A percentile compares a stretch with the other conserved stretches of the same genome.
These are phyloP conservation scores for Melanotus villosus DNA, from an alignment of 2,888 invertebrate species.

Conservation along the genomic window DNA sequence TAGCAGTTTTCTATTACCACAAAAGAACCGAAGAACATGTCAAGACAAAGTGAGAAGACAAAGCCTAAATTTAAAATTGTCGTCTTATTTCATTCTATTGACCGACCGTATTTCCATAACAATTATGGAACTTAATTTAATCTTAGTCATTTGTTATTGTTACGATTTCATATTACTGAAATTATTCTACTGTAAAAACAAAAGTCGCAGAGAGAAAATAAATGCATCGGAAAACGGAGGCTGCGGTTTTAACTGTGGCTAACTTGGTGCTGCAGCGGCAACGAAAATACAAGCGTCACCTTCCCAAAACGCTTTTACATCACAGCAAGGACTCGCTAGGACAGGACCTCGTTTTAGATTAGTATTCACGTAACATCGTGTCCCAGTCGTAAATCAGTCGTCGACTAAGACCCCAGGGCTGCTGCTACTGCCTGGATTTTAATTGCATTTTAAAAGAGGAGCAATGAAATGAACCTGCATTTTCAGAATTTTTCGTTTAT, in stretches of 20 bases:
- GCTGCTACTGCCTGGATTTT: slow-evolving; percentile 33
- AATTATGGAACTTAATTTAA: too few species aligned
- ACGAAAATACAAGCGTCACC: slow-evolving; percentile 24
- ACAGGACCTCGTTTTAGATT: slow-evolving; percentile 33
- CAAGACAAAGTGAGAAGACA: too few species aligned
- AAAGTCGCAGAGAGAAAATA: too few species aligned
- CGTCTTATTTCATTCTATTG: too few species aligned
- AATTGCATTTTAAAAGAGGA: slow-evolving; percentile 39
- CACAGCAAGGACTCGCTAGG: slow-evolving; percentile 27
- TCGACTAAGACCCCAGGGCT: slow-evolving; percentile 36
- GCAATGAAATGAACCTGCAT: slow-evolving; percentile 35
- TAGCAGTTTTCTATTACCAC: too few species aligned
- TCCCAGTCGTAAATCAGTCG: slow-evolving; percentile 41
- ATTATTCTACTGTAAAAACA: too few species aligned
- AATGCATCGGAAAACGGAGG: background rate
- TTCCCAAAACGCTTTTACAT: slow-evolving; percentile 10
- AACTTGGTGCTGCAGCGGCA: background rate
- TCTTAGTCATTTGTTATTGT: too few species aligned
- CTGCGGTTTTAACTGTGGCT: background rate
- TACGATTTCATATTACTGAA: too few species aligned
- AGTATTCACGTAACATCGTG: slow-evolving; percentile 39
- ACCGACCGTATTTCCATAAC: too few species aligned
- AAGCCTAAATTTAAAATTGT: too few species aligned
- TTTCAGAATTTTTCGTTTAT: slow-evolving; percentile 33
- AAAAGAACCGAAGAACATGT: too few species aligned